Base-by-base conservation (phyloP, 2,113 vertebrate genomes). In the Choloepus hoffmanni region DNA sequence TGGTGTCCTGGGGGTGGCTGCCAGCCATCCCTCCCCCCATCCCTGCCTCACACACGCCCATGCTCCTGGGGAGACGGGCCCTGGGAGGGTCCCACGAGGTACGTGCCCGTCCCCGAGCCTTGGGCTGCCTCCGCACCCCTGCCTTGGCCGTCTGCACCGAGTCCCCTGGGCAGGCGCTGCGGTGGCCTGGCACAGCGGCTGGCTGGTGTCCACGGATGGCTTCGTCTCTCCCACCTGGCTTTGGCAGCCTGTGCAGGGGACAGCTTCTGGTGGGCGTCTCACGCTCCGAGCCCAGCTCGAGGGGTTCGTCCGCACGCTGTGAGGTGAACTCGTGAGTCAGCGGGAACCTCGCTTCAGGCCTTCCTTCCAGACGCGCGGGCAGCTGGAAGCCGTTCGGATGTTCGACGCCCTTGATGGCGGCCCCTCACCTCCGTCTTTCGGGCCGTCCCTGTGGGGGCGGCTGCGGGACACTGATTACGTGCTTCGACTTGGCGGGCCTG, bases 21-120 rank as follows among this genome's bases (percentile, higher is more conserved):
- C 43, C 43, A 7, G 43, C 43, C 43, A 45, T 45, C 43, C 43
- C 43, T 45, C 43, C 43, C 43, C 43, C 43, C 43, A 45, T 45
- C 43, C 43, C 43, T 45, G 43, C 43, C 43, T 45, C 43, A 45
- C 43, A 45, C 43, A 45, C 43, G 0, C 40, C 65, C 9, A n/a
- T 18, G 76, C 63, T 33, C 33, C n/a, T 72, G 36, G 28, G 7
- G 33, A 58, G 50, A 8, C 0, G 7, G 24, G 65, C 0, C 1
- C 77, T 26, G 36, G 14, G 60, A n/a, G 53, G 8, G 21, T 8
- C 33, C 40, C 43, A 23, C 16, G 33, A 6, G 13, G 10, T 12
- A 19, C 0, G 0, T 8, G 13, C 7, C 13, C 0, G 0, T 74
- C 13, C 5, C 72, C 26, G 33, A 33, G 53, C 55, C 26, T 2